These are phyloP conservation scores for Metopolophium dirhodum DNA, from an alignment of 1,140 invertebrate genomes.

Conservation along the genomic window DNA sequence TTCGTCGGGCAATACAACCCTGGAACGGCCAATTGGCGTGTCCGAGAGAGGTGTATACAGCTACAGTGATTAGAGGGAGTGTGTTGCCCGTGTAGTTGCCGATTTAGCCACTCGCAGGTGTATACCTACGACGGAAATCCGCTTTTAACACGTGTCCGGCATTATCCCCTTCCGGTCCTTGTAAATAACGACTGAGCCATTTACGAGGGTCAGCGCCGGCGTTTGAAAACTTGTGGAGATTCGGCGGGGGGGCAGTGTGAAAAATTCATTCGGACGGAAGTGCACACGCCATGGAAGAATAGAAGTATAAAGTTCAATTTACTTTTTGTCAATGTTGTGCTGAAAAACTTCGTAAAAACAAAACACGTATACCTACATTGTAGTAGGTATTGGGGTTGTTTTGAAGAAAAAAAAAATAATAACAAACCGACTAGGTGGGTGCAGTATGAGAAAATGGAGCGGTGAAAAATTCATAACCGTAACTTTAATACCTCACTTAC, in stretches of 20 bases:
- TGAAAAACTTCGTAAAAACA: neutral
- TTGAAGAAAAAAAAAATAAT: neutral
- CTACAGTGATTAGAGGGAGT: constrained; percentile 19
- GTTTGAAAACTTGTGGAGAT: constrained; percentile 14
- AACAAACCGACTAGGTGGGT: too few relatives aligned
- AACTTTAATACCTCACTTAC: constrained; percentile 11
- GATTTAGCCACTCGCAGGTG: constrained; percentile 23
- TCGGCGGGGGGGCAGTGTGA: neutral
- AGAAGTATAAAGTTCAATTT: constrained; percentile 11
- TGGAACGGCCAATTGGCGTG: neutral
- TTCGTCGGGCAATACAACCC: neutral
- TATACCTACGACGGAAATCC: constrained; percentile 21
- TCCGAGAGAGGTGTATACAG: neutral
- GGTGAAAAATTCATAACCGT: neutral
- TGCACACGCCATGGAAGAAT: neutral
- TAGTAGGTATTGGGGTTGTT: too few relatives aligned
- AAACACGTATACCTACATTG: neutral
- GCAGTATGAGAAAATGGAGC: neutral
- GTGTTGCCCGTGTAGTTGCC: neutral
- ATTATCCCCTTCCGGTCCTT: constrained; percentile 33
- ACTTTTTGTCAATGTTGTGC: neutral
- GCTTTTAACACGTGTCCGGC: constrained; percentile 52
- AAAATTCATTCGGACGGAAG: neutral
- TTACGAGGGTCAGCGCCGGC: constrained; percentile 3
- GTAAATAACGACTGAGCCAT: constrained; percentile 40